phyloP scores from a whole-genome alignment of 2,888 invertebrate species.

The Machimus rusticus region DNA sequence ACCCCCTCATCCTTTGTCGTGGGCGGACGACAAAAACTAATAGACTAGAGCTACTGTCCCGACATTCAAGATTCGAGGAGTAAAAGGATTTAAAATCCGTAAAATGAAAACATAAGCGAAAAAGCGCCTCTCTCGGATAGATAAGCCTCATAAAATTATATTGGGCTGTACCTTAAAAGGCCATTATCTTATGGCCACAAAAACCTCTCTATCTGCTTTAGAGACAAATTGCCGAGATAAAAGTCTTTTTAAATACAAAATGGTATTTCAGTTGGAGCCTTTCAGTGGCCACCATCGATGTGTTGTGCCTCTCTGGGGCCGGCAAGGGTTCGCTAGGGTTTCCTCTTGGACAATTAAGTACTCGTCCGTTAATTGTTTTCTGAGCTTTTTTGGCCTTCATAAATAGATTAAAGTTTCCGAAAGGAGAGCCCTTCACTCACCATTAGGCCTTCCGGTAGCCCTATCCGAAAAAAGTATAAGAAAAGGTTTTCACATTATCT shows the following conservation, averaged over 20 bases:
- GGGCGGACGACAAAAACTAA: neutral
- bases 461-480: neutral
- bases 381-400: constrained; percentile 33
- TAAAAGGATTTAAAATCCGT: constrained; percentile 20
- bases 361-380: constrained; percentile 31
- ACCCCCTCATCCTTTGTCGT: neutral
- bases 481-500: constrained; percentile 14
- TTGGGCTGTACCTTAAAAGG: constrained; percentile 28
- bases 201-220: constrained; percentile 10
- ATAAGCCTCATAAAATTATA: constrained; percentile 35
- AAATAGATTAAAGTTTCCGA: constrained; percentile 31
- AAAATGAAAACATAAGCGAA: neutral
- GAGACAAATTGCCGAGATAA: constrained; percentile 31
- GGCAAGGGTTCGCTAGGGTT: constrained; percentile 27
- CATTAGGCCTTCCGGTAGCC: neutral
- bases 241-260: constrained; percentile 31
- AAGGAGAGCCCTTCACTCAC: neutral
- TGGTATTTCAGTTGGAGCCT: neutral
- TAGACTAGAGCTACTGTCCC: neutral
- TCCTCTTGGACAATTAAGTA: constrained; percentile 31
- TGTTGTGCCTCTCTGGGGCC: neutral
- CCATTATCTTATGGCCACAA: constrained; percentile 37
- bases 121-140: constrained; percentile 6
- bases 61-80: neutral
- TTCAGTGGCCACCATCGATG: neutral